phyloP scores from a whole-genome alignment of 2,113 vertebrate genomes.

The Etheostoma spectabile region DNA sequence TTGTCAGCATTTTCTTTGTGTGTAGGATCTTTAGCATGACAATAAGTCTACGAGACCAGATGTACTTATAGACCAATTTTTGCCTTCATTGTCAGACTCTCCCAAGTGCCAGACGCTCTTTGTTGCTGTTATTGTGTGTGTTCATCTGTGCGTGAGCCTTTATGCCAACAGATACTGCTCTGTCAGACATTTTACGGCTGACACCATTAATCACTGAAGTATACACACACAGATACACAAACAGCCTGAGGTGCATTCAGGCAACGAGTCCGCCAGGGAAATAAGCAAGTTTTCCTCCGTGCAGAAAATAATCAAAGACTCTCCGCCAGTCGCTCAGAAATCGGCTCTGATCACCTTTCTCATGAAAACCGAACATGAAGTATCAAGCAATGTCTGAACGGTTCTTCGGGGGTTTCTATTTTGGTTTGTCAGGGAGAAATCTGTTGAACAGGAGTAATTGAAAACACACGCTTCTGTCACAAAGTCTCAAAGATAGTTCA shows the following conservation, averaged over 20 bases:
- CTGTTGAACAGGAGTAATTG: slow-evolving; percentile 31
- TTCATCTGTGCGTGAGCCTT: slow-evolving; percentile 34
- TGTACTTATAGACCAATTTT: slow-evolving; percentile 18
- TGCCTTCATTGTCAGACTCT: slow-evolving; percentile 13
- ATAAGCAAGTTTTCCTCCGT: slow-evolving; percentile 32
- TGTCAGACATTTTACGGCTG: slow-evolving; percentile 49
- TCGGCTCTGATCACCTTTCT: slow-evolving; percentile 55
- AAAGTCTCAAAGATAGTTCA: not conserved
- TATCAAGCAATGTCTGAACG: not conserved
- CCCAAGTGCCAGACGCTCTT: slow-evolving; percentile 38
- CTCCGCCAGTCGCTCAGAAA: not conserved
- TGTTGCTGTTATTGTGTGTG: slow-evolving; percentile 32
- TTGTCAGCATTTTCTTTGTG: slow-evolving; percentile 40
- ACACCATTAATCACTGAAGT: slow-evolving; percentile 64
- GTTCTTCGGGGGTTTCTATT: slow-evolving; percentile 2
- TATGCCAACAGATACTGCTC: slow-evolving; percentile 44
- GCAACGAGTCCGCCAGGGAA: slow-evolving; percentile 19
- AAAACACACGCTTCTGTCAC: slow-evolving; percentile 14
- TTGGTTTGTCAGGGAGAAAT: slow-evolving; percentile 23
- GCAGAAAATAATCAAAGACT: slow-evolving; percentile 28
- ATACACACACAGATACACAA: slow-evolving; percentile 30
- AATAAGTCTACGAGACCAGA: slow-evolving; percentile 24
- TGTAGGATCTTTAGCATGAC: slow-evolving; percentile 14
- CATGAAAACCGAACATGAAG: slow-evolving; percentile 6
- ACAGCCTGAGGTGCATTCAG: slow-evolving; percentile 11